Evolutionary conservation across 2,888 invertebrate species (phyloP).

Genomic region (Clusia tigrina): DNA sequence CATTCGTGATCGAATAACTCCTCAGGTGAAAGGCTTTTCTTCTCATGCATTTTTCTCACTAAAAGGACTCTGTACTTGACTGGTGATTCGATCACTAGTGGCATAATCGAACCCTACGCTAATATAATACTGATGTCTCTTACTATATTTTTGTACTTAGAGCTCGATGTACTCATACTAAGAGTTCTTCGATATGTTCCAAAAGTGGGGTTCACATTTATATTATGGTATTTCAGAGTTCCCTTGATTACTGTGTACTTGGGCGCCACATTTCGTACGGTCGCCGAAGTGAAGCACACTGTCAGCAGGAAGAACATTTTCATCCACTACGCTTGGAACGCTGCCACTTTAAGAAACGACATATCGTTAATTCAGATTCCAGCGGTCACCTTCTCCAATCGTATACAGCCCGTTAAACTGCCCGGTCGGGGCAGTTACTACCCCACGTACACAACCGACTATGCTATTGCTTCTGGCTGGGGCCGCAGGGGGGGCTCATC

Average conservation of each 20-base stretch:
- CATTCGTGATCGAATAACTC: too few relatives aligned
- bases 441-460: conserved; percentile 33
- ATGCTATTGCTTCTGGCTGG: conserved; percentile 47
- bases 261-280: conserved; percentile 50
- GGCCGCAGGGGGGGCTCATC: conserved; percentile 40
- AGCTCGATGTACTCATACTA: conserved; percentile 28
- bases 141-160: background rate
- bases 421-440: conserved; percentile 37
- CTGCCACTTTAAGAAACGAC: conserved; percentile 41
- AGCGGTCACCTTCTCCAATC: conserved; percentile 18
- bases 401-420: conserved; percentile 24
- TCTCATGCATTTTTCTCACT: too few relatives aligned
- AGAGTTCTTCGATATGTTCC: conserved; percentile 32
- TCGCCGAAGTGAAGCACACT: conserved; percentile 34
- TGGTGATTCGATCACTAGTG: too few relatives aligned
- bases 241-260: conserved; percentile 43
- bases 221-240: conserved; percentile 36
- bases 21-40: too few relatives aligned
- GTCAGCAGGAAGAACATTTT: conserved; percentile 38
- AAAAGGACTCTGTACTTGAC: too few relatives aligned
- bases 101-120: too few relatives aligned
- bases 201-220: conserved; percentile 18
- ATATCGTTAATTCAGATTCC: conserved; percentile 48
- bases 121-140: background rate
- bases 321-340: conserved; percentile 58